Percentiles rank a stretch among this genome's conserved stretches.
Evolutionary conservation across 2,888 invertebrate genomes (phyloP).

Genomic region (Acleris holmiana): DNA sequence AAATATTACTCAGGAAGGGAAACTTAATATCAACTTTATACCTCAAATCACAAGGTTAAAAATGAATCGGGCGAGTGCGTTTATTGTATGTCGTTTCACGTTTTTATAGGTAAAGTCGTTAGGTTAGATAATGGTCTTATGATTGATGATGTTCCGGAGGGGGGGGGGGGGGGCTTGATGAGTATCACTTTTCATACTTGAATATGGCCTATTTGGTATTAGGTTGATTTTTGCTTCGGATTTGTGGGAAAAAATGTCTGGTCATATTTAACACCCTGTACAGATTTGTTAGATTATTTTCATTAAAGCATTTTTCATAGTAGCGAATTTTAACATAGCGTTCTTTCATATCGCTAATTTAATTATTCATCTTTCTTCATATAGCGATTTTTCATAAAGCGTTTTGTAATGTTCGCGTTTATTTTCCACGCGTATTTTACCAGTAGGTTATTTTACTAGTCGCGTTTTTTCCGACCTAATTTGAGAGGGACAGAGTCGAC

Average conservation of each 20-base stretch:
- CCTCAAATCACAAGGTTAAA: background rate
- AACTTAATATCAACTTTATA: background rate
- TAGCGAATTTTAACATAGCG: too few relatives aligned
- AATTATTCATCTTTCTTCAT: too few relatives aligned
- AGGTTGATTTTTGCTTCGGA: conserved; percentile 10
- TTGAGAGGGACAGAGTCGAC: too few relatives aligned
- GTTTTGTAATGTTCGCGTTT: too few relatives aligned
- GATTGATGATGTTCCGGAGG: conserved; percentile 8
- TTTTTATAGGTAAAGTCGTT: conserved; percentile 31
- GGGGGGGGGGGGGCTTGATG: conserved; percentile 2
- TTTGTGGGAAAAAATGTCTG: conserved; percentile 10
- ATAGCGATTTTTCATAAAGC: too few relatives aligned
- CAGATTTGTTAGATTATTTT: too few relatives aligned
- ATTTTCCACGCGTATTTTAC: too few relatives aligned
- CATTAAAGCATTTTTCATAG: too few relatives aligned
- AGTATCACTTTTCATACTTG: conserved; percentile 18
- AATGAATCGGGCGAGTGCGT: background rate
- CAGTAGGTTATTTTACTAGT: too few relatives aligned
- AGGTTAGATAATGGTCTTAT: conserved; percentile 32
- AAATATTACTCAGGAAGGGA: conserved; percentile 9
- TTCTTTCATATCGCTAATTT: too few relatives aligned
- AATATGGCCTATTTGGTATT: conserved; percentile 5
- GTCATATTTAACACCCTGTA: too few relatives aligned
- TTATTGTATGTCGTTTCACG: conserved; percentile 21
- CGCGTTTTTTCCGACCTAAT: too few relatives aligned